Evolutionary conservation across 2,113 vertebrate genomes (phyloP).

Genomic region (Eubucco bourcierii): DNA sequence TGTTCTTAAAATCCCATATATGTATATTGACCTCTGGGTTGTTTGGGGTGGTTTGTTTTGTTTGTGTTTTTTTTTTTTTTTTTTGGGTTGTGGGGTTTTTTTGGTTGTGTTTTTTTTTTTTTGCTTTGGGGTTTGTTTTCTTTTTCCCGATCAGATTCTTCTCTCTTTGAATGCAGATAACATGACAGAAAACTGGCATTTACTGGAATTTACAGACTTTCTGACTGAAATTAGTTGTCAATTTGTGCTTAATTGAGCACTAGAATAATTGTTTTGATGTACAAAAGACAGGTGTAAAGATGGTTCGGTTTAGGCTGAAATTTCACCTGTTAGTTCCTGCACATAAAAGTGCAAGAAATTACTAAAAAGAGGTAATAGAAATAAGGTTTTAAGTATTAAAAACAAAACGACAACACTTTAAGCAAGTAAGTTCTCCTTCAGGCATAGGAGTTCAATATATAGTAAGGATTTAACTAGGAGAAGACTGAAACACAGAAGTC

Average conservation of each 20-base stretch:
- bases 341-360: constrained; percentile 8
- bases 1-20: not conserved
- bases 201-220: not conserved
- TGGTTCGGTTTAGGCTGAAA: not conserved
- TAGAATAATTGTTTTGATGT: not conserved
- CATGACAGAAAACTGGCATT: not conserved
- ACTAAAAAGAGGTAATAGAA: constrained; percentile 25
- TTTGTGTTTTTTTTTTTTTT: no score
- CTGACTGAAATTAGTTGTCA: not conserved
- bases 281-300: constrained; percentile 9
- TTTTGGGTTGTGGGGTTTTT: not conserved
- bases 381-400: constrained; percentile 35
- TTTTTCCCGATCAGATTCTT: not conserved
- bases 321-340: constrained; percentile 16
- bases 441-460: constrained; percentile 23
- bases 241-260: not conserved
- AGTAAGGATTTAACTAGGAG: constrained; percentile 62
- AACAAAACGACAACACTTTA: constrained; percentile 19
- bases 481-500: constrained; percentile 64
- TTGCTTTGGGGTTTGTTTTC: not conserved
- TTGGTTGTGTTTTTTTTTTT: not conserved
- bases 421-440: not conserved
- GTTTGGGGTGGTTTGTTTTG: not conserved
- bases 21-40: not conserved
- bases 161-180: not conserved